Conservation (phyloP, 2,888 invertebrate genomes). For the Merodon equestris region DNA sequence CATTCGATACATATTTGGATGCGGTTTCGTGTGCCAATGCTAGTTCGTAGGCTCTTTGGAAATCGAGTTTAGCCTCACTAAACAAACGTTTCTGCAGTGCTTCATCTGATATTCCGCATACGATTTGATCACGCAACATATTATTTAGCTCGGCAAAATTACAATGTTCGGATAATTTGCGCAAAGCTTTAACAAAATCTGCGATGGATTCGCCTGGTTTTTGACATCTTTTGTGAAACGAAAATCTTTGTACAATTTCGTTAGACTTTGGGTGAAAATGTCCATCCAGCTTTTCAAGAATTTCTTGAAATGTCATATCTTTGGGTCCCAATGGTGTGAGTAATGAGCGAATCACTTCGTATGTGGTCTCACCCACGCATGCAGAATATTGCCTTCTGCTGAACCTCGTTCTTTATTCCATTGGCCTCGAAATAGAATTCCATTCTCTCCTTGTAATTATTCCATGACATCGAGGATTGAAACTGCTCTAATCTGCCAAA, state of each 20-base stretch:
- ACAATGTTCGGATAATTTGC: no score
- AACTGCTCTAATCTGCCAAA: no score
- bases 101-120: constrained; percentile 4
- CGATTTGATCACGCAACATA: constrained; percentile 24
- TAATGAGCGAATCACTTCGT: no score
- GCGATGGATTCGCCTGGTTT: constrained; percentile 12
- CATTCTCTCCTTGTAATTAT: no score
- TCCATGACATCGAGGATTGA: no score
- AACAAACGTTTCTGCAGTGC: constrained; percentile 17
- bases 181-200: constrained; percentile 11
- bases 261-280: constrained; percentile 7
- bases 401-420: no score
- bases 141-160: constrained; percentile 21
- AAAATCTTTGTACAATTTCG: constrained; percentile 12
- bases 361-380: neutral
- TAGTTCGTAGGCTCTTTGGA: constrained; percentile 27
- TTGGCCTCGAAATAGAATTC: no score
- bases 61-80: constrained; percentile 5
- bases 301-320: no score
- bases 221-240: constrained; percentile 18
- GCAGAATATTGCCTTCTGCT: no score
- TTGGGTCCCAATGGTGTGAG: no score
- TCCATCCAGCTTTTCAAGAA: no score
- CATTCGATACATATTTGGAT: constrained; percentile 3
- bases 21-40: constrained; percentile 9